Evolutionary conservation across 2,113 vertebrate genomes (phyloP).

Genomic region (Semicossyphus pulcher): DNA sequence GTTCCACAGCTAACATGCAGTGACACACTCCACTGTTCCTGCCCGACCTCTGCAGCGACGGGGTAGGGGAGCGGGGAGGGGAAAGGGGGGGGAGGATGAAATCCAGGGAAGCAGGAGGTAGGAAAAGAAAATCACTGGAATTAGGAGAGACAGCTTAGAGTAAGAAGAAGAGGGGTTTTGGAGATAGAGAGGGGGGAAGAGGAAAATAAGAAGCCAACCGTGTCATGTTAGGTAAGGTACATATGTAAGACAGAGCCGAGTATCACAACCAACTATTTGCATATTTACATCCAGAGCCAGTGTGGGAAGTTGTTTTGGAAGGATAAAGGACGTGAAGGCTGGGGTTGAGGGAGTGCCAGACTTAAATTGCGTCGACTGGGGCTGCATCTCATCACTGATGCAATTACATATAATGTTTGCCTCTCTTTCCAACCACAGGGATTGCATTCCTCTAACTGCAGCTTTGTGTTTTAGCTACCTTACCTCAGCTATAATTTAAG

Average conservation of each 20-base stretch:
- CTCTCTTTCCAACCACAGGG: neutral
- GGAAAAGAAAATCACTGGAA: slow-evolving; percentile 30
- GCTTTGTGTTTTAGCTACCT: neutral
- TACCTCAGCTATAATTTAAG: neutral
- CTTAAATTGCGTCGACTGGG: neutral
- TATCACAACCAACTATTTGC: neutral
- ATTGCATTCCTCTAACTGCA: neutral
- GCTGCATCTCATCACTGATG: neutral
- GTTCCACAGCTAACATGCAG: slow-evolving; percentile 58
- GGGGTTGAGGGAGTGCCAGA: neutral
- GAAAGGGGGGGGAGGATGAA: neutral
- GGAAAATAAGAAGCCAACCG: slow-evolving; percentile 2
- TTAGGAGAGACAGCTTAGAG: slow-evolving; percentile 33
- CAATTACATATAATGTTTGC: neutral
- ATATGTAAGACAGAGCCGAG: neutral
- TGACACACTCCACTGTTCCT: slow-evolving; percentile 62
- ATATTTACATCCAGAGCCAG: neutral
- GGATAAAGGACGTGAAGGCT: neutral
- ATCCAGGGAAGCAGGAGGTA: neutral
- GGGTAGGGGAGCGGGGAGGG: neutral
- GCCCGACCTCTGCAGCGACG: slow-evolving; percentile 47
- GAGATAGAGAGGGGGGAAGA: neutral
- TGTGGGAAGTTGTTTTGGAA: neutral
- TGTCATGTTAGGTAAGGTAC: neutral
- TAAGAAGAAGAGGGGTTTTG: neutral